These are phyloP conservation scores for Oligia latruncula DNA, from an alignment of 2,888 invertebrate species.

Conservation along the genomic window DNA sequence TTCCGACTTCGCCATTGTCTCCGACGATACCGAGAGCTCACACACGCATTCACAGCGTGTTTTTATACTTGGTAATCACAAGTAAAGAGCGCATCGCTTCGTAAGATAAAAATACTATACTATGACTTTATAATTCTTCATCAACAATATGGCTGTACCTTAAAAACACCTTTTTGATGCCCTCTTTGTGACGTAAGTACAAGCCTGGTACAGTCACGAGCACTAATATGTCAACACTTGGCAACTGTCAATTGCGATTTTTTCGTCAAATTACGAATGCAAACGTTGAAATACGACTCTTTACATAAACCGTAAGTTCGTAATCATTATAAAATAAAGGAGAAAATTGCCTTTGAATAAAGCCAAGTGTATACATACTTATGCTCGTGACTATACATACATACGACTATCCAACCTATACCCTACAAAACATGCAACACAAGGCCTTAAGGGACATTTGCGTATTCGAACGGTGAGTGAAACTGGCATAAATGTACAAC, in stretches of 20 bases:
- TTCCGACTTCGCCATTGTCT: too few relatives aligned
- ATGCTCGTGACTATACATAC: background rate
- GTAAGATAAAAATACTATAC: background rate
- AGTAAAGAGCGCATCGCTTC: background rate
- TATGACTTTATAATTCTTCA: background rate
- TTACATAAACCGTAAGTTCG: too few relatives aligned
- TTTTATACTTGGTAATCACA: background rate
- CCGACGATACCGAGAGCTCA: too few relatives aligned
- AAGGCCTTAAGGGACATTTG: constrained; percentile 77
- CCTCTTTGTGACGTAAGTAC: background rate
- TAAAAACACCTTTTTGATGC: background rate
- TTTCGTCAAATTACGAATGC: too few relatives aligned
- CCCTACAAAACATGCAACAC: constrained; percentile 40
- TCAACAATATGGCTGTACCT: background rate
- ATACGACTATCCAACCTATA: background rate
- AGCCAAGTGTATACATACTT: too few relatives aligned
- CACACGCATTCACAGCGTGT: background rate
- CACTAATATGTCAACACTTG: too few relatives aligned
- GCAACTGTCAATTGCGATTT: too few relatives aligned
- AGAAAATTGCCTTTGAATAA: too few relatives aligned
- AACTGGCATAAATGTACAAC: constrained; percentile 79
- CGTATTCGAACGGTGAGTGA: constrained; percentile 72
- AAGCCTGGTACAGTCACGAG: background rate
- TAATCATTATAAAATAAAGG: too few relatives aligned
- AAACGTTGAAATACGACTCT: too few relatives aligned